Percentiles rank a stretch among this genome's conserved stretches.
phyloP scores from a whole-genome alignment of 2,113 vertebrate genomes.

The Ochotona curzoniae region DNA sequence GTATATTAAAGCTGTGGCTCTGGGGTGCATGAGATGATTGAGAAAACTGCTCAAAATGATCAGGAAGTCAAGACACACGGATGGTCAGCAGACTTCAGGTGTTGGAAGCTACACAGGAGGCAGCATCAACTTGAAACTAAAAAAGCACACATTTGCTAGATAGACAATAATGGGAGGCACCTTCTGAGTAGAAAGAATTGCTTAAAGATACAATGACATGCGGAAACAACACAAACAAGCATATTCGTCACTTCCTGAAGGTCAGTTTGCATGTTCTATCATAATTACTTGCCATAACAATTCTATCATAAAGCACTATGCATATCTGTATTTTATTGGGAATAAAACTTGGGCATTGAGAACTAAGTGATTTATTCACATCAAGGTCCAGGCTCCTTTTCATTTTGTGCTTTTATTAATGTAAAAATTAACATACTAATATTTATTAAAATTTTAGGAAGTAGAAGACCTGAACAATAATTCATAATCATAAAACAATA shows the following conservation, averaged over 20 bases:
- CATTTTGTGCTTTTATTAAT: too few relatives aligned
- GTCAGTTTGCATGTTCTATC: accelerated
- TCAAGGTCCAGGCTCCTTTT: background rate
- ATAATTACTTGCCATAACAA: background rate
- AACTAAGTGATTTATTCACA: background rate
- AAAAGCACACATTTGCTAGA: background rate
- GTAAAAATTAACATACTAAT: too few relatives aligned
- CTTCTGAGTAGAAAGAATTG: background rate
- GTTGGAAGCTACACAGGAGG: background rate
- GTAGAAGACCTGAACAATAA: conserved; percentile 19
- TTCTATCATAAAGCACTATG: accelerated
- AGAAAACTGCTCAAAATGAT: too few relatives aligned
- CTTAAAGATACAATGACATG: background rate
- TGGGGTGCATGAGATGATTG: background rate
- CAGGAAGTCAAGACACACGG: background rate
- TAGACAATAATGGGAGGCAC: too few relatives aligned
- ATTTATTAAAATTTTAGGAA: background rate
- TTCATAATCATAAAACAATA: conserved; percentile 29
- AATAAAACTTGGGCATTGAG: background rate
- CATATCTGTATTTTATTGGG: too few relatives aligned
- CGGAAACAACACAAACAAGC: too few relatives aligned
- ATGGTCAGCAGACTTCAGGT: background rate
- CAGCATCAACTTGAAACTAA: background rate
- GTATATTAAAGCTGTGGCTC: background rate
- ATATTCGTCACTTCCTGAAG: accelerated